phyloP scores from a whole-genome alignment of 1,140 invertebrate genomes.

The Temnothorax nylanderi region DNA sequence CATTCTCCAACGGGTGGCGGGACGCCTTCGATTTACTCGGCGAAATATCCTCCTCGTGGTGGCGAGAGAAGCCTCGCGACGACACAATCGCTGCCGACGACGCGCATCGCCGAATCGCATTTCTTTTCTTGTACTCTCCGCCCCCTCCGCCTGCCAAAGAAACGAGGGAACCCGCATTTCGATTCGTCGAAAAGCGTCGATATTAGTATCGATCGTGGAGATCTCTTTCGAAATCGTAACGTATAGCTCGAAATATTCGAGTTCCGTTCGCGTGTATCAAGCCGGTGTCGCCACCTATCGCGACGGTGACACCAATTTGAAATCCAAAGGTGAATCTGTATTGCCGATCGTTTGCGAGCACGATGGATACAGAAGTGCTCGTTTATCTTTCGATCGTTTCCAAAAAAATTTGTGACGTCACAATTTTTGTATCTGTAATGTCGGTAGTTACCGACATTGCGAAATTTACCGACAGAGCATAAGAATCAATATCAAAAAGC shows the following conservation, averaged over 20 bases:
- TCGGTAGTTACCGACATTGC: background rate
- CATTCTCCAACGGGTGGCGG: conserved; percentile 23
- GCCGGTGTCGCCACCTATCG: conserved; percentile 25
- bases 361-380: background rate
- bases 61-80: background rate
- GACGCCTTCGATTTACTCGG: background rate
- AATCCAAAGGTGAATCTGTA: background rate
- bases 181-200: conserved; percentile 13
- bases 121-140: background rate
- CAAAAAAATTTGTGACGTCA: too few species aligned
- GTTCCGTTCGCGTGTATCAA: background rate
- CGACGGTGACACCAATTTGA: background rate
- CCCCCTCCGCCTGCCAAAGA: background rate
- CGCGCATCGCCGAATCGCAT: background rate
- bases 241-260: conserved; percentile 14
- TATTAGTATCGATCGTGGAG: conserved; percentile 39
- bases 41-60: conserved; percentile 2
- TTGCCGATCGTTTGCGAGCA: conserved; percentile 16
- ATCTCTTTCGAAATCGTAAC: conserved; percentile 43
- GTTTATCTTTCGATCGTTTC: background rate
- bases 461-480: background rate
- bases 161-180: background rate
- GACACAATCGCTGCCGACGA: background rate
- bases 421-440: too few species aligned
- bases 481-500: too few species aligned